phyloP scores from a whole-genome alignment of 2,113 vertebrate species.

The Paracanthobrama guichenoti region DNA sequence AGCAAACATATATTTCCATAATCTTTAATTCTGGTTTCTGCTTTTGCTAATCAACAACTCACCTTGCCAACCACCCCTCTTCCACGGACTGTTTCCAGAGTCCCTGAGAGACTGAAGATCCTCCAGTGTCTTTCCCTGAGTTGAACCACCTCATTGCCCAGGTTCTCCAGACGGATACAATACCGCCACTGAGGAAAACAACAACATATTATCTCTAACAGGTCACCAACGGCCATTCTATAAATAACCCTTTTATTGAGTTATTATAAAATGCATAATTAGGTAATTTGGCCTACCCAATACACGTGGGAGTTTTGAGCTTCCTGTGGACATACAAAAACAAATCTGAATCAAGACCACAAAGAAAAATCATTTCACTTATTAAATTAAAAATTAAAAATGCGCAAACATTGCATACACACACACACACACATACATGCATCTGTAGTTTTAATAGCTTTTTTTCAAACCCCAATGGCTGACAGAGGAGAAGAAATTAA shows the following conservation, averaged over 20 bases:
- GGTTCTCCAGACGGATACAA: slow-evolving; percentile 96
- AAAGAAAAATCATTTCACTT: not conserved
- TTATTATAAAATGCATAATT: not conserved
- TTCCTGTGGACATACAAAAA: slow-evolving; percentile 78
- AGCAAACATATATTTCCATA: slow-evolving; percentile 5
- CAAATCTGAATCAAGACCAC: not conserved
- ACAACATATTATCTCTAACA: not conserved
- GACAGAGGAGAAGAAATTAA: too few relatives aligned
- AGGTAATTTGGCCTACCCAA: slow-evolving; percentile 84
- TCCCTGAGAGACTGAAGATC: slow-evolving; percentile 97
- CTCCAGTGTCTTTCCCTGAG: slow-evolving; percentile 96
- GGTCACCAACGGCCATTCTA: not conserved
- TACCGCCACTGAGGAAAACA: slow-evolving; percentile 86
- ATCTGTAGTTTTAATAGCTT: too few relatives aligned
- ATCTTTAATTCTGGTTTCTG: not conserved
- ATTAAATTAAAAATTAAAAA: too few relatives aligned
- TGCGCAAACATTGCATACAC: too few relatives aligned
- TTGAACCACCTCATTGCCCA: slow-evolving; percentile 92
- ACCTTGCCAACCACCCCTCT: slow-evolving; percentile 95
- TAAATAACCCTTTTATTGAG: slow-evolving; percentile 4
- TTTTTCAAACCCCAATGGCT: too few relatives aligned
- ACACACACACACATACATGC: too few relatives aligned
- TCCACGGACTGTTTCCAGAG: slow-evolving; percentile 93
- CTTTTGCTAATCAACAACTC: slow-evolving; percentile 51
- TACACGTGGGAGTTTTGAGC: slow-evolving; percentile 98